phyloP scores from a whole-genome alignment of 2,113 vertebrate species.

The Nannobrachium achirus region DNA sequence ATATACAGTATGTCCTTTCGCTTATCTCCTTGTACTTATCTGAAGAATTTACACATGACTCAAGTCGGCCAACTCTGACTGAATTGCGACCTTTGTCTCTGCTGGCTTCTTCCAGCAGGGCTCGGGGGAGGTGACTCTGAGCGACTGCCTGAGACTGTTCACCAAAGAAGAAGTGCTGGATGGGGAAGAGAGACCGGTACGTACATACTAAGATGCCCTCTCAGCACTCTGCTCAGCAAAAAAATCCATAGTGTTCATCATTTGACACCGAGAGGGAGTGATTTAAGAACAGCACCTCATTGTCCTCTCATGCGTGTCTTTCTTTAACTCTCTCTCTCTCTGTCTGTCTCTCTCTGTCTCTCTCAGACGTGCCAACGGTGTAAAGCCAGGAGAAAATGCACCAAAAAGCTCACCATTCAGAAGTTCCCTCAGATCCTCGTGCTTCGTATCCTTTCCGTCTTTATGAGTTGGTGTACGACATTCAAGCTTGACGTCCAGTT shows the following conservation, averaged over 20 bases:
- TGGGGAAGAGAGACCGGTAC: conserved; percentile 94
- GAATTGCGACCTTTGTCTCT: conserved; percentile 6
- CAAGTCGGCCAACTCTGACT: too few relatives aligned
- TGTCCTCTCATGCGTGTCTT: too few relatives aligned
- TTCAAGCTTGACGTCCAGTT: too few relatives aligned
- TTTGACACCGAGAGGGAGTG: too few relatives aligned
- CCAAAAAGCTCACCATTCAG: conserved; percentile 96
- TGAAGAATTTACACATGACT: too few relatives aligned
- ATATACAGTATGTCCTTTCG: too few relatives aligned
- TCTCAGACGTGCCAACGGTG: conserved; percentile 90
- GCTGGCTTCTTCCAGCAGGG: conserved; percentile 79
- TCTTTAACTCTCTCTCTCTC: background rate
- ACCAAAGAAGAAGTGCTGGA: conserved; percentile 95
- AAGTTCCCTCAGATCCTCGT: conserved; percentile 96
- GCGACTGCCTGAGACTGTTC: conserved; percentile 93
- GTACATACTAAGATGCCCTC: background rate
- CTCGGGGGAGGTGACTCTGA: conserved; percentile 88
- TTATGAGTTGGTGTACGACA: background rate
- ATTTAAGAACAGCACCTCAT: background rate
- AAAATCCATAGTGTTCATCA: too few relatives aligned
- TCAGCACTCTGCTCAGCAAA: background rate
- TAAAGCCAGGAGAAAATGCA: conserved; percentile 91
- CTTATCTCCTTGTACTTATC: too few relatives aligned
- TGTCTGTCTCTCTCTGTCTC: conserved; percentile 11
- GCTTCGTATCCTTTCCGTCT: conserved; percentile 90